These are phyloP conservation scores for Patella depressa DNA, from an alignment of 2,888 invertebrate genomes.

Conservation along the genomic window DNA sequence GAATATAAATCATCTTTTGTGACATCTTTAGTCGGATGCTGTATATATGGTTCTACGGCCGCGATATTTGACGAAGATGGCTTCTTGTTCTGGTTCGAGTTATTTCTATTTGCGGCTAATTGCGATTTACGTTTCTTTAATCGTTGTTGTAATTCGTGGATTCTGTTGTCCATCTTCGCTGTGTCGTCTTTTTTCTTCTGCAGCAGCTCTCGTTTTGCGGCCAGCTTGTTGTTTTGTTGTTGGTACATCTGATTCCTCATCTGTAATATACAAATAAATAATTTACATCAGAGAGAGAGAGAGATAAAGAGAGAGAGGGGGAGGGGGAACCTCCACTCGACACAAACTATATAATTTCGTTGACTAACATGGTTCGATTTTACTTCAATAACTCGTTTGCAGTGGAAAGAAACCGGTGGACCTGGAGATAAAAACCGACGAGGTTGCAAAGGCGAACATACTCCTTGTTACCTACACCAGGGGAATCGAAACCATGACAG, in stretches of 20 bases:
- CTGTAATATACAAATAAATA: constrained; percentile 74
- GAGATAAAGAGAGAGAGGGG: no score
- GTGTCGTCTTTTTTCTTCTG: constrained; percentile 92
- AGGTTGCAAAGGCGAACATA: no score
- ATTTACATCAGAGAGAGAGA: no score
- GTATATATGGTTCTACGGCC: constrained; percentile 71
- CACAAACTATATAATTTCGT: no score
- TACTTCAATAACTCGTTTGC: no score
- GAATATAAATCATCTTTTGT: constrained; percentile 39
- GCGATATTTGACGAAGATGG: constrained; percentile 63
- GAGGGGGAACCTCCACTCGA: no score
- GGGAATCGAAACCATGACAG: no score
- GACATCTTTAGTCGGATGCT: constrained; percentile 56
- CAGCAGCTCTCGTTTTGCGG: constrained; percentile 89
- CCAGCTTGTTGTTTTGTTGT: constrained; percentile 86
- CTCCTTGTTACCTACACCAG: no score
- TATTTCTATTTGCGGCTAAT: constrained; percentile 23
- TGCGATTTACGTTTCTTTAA: constrained; percentile 89
- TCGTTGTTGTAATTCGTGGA: constrained; percentile 92
- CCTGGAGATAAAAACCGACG: no score
- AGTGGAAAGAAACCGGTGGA: no score
- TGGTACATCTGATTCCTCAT: constrained; percentile 94
- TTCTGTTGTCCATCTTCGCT: constrained; percentile 91
- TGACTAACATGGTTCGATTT: no score
- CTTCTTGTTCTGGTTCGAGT: neutral